Evolutionary conservation across 2,888 invertebrate species (phyloP), one percentile per base, ranked within the genome.

Genomic region (Phoenoteleia sp.): DNA sequence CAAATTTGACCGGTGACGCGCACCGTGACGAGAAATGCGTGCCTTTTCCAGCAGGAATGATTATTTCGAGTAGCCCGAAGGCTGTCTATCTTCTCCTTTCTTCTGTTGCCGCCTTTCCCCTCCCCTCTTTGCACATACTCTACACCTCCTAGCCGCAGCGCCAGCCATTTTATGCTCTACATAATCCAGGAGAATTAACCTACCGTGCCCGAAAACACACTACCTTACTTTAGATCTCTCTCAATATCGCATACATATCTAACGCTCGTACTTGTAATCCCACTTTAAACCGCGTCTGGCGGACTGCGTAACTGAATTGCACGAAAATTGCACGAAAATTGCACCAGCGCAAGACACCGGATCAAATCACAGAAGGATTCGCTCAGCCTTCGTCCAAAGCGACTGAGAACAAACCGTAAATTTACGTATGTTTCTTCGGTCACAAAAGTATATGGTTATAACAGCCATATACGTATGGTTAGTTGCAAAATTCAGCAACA

Each of bases 81-180:
- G 67, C 74, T 62, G 29, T 62, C 62, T 64, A 49, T 82, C 66
- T 81, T 74, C 49, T 72, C 36, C 75, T 62, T 56, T 64, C 62
- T 56, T 74, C 62, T 29, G 19, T 60, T 62, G 29, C 54, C 36
- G 52, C 69, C 45, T 69, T 74, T 58, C 33, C 60, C 49, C 25
- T 23, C 77, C 66, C 71, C 60, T 76, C 29, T 42, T 23, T 25
- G 11, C 62, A 45, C 45, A 62, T 25, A n/a, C 71, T 71, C 42
- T 52, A 62, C 81, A 76, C 84, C 80, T 74, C 52, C 75, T 60
- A 85, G 85, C 80, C 67, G 81, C 86, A 74, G 84, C 84, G 84
- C 88, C 87, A 88, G 87, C 89, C 89, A 90, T 92, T 93, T 93
- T 93, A 92, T 92, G 93, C 93, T 93, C 93, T 93, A 91, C 89